Conservation (phyloP, 2,797 vertebrate genomes). For the Eleutherodactylus coqui region DNA sequence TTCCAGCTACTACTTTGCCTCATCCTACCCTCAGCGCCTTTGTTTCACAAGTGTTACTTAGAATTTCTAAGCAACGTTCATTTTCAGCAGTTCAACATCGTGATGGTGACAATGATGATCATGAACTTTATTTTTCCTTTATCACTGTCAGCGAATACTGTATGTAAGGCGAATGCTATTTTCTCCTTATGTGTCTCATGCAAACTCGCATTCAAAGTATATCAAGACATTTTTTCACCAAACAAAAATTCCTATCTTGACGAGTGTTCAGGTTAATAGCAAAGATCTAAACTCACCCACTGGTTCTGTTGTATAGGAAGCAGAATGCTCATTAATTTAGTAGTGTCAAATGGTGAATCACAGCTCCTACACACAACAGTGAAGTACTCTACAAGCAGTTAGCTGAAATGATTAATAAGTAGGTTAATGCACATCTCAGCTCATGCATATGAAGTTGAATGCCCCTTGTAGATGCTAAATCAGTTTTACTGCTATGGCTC, state of each 20-base stretch:
- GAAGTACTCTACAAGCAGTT: constrained; percentile 8
- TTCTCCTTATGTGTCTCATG: not conserved
- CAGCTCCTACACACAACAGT: constrained; percentile 28
- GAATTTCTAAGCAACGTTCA: too few species aligned
- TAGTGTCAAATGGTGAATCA: constrained; percentile 33
- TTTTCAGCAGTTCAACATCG: too few species aligned
- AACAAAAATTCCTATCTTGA: constrained; percentile 1
- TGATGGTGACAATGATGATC: too few species aligned
- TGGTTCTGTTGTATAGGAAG: constrained; percentile 9
- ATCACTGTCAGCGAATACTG: too few species aligned
- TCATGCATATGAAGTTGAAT: not conserved
- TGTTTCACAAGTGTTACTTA: too few species aligned
- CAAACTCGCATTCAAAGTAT: not conserved
- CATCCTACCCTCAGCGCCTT: too few species aligned
- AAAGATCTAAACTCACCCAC: constrained; percentile 5
- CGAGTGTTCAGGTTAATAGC: constrained; percentile 4
- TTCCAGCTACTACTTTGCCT: too few species aligned
- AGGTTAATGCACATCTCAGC: not conserved
- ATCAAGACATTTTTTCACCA: not conserved
- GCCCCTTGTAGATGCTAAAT: constrained; percentile 14
- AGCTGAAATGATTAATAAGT: constrained; percentile 17
- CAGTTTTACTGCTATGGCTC: not conserved
- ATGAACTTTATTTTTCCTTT: too few species aligned
- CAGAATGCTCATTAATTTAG: constrained; percentile 23
- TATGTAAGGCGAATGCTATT: not conserved